phyloP scores from a whole-genome alignment of 2,113 vertebrate species.

The Haemorhous mexicanus region DNA sequence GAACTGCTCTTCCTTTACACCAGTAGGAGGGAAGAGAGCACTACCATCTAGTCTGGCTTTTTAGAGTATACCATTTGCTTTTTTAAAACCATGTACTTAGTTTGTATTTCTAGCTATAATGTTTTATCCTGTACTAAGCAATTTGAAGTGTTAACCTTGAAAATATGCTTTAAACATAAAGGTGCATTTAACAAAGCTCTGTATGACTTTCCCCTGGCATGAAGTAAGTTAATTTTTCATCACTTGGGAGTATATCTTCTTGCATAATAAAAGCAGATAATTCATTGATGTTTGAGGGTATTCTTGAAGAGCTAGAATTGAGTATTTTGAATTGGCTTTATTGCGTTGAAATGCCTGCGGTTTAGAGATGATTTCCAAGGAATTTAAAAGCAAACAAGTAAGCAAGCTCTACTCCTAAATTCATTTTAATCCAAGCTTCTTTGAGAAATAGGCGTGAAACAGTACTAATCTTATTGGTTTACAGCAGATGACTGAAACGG shows the following conservation, averaged over 20 bases:
- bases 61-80: neutral
- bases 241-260: neutral
- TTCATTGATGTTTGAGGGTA: neutral
- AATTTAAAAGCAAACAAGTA: neutral
- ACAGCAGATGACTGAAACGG: neutral
- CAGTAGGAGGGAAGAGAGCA: neutral
- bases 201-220: neutral
- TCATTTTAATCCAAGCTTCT: neutral
- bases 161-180: slow-evolving; percentile 1
- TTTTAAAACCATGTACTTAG: neutral
- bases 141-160: neutral
- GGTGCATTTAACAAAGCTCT: neutral
- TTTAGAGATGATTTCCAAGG: neutral
- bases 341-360: neutral
- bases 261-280: neutral
- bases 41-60: neutral
- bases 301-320: neutral
- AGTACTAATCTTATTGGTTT: neutral
- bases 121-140: neutral
- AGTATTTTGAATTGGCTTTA: neutral
- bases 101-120: neutral
- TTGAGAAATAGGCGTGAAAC: neutral
- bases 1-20: neutral
- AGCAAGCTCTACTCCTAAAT: neutral
- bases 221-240: neutral